Evolutionary conservation across 2,797 vertebrate species (phyloP).

Genomic region (Neostethus bicornis): DNA sequence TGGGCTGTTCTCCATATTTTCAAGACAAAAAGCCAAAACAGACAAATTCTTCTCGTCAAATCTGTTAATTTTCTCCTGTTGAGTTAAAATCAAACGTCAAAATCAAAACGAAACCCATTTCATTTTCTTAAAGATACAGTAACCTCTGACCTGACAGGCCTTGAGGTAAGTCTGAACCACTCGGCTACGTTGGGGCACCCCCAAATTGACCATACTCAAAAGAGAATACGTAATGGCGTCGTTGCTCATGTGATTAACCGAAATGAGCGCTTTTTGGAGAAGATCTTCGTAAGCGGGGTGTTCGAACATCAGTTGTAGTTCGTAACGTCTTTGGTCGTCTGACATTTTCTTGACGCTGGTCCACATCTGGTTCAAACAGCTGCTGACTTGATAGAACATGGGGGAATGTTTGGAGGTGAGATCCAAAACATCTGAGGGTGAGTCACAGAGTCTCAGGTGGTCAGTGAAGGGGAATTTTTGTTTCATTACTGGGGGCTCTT

Average conservation of each 20-base stretch:
- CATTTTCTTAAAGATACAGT: fast-evolving
- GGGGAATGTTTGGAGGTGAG: constrained; percentile 41
- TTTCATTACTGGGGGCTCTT: neutral
- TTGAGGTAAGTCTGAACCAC: constrained; percentile 88
- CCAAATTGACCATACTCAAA: constrained; percentile 80
- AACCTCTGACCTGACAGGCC: constrained; percentile 77
- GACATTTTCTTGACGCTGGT: constrained; percentile 77
- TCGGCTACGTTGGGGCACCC: constrained; percentile 82
- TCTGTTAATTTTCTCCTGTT: constrained; percentile 87
- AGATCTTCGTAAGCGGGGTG: constrained; percentile 81
- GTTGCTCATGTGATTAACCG: constrained; percentile 57
- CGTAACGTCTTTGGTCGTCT: constrained; percentile 76
- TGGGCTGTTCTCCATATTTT: constrained; percentile 76
- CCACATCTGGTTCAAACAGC: constrained; percentile 81
- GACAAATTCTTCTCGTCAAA: constrained; percentile 85
- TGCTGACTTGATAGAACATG: constrained; percentile 67
- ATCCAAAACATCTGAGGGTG: constrained; percentile 86
- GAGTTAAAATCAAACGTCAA: constrained; percentile 32
- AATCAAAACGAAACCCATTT: neutral
- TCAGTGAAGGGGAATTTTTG: constrained; percentile 30
- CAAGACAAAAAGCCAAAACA: constrained; percentile 80
- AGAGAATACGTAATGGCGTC: constrained; percentile 79
- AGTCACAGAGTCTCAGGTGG: constrained; percentile 71
- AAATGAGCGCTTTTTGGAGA: constrained; percentile 73
- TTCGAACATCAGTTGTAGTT: constrained; percentile 84